Conservation (phyloP, 2,113 vertebrate species). For the Falcunculus frontatus region DNA sequence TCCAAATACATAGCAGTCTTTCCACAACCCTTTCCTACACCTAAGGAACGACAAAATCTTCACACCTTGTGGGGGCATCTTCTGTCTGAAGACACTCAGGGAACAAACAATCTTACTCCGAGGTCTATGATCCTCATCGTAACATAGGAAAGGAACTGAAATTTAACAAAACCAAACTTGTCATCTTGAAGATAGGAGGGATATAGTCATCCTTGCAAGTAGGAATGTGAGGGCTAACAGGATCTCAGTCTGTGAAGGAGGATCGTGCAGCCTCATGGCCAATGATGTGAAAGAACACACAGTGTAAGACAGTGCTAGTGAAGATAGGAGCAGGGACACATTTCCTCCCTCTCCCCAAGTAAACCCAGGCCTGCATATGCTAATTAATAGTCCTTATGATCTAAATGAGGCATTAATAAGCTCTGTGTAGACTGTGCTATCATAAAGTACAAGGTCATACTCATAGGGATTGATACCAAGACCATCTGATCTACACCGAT, state of each 20-base stretch:
- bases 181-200: neutral
- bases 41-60: neutral
- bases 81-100: neutral
- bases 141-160: neutral
- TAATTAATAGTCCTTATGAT: neutral
- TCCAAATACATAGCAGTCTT: neutral
- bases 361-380: neutral
- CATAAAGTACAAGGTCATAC: neutral
- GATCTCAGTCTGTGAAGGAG: neutral
- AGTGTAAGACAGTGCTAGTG: neutral
- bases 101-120: neutral
- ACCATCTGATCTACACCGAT: neutral
- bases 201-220: neutral
- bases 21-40: neutral
- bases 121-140: neutral
- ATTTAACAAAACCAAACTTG: neutral
- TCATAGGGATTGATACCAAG: neutral
- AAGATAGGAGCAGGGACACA: neutral
- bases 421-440: neutral
- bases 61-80: rapidly evolving
- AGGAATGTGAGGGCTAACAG: neutral
- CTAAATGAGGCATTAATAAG: neutral
- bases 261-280: neutral
- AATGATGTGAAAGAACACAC: neutral
- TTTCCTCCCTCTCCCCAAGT: neutral